Evolutionary conservation across 2,888 invertebrate species (phyloP), one percentile per base, ranked within the genome.

Genomic region (Eupithecia inturbata): DNA sequence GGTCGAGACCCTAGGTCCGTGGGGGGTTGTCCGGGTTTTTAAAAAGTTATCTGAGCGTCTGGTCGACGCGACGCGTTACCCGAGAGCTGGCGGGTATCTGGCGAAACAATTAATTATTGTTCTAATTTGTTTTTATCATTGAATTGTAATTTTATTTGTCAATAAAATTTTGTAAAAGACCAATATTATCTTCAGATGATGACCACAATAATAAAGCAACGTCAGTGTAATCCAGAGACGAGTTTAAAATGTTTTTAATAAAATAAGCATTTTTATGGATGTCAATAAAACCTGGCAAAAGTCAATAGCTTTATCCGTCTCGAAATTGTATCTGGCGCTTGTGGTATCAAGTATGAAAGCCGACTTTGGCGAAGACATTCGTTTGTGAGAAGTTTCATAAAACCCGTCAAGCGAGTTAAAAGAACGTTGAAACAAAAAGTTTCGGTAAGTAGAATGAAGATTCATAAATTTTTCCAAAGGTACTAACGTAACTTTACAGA

Each of bases 321-420:
- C 33, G 63, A 36, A 14, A 64, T 64, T 64, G 33, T 63, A 63
- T 33, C 16, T 31, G 62, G 31, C 63, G 31, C 4, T 28, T 33
- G 63, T 36, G 63, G 63, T 64, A 64, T 64, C 63, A 64, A 22
- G 7, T 64, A 64, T 26, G 19, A 69, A 67, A 67, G 31, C n/a
- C 60, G 71, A 72, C 71, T 72, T 72, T 72, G 71, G 33, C 57
- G 63, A n/a, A 22, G 28, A 72, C 60, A 72, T 69, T 69, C 69
- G 66, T 33, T 36, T 63, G 67, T 74, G 12, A 33, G n/a, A 73
- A 73, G 77, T 73, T 80, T 76, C 73, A 77, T 77, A 76, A 78
- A 36, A 33, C 31, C 68, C 76, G 67, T 70, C 72, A 70, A 67
- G 53, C 70, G 67, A 70, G 53, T 67, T 49, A 72, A 75, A 72